Conservation (phyloP, 2,113 vertebrate genomes). For the Crotophaga sulcirostris region DNA sequence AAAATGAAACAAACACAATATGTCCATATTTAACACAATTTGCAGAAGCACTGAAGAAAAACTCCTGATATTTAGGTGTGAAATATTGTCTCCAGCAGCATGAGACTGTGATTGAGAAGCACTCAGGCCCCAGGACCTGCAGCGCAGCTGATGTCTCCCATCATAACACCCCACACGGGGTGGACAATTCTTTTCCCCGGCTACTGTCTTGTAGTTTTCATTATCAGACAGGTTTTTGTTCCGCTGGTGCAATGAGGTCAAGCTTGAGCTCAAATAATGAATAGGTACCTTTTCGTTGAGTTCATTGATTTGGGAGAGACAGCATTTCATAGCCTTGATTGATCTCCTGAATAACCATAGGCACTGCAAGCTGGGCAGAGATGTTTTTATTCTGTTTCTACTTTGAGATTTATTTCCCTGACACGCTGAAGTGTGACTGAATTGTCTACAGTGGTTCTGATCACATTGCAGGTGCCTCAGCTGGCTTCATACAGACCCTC, state of each 20-base stretch:
- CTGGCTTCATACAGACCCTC: background rate
- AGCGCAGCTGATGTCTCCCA: background rate
- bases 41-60: background rate
- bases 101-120: background rate
- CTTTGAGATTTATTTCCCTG: background rate
- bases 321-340: constrained; percentile 17
- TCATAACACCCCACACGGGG: rapidly evolving
- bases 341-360: constrained; percentile 4
- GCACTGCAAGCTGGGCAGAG: background rate
- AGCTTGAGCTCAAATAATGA: constrained; percentile 2
- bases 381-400: background rate
- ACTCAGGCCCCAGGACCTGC: rapidly evolving
- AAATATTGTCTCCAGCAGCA: background rate
- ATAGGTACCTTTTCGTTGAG: constrained; percentile 15
- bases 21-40: rapidly evolving
- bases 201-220: background rate
- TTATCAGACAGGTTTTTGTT: background rate
- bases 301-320: constrained; percentile 23
- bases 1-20: background rate
- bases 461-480: background rate
- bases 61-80: background rate
- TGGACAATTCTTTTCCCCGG: background rate
- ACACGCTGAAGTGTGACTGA: background rate
- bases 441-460: background rate
- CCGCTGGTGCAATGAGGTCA: background rate